Conservation (phyloP, 2,888 invertebrate genomes). For the Mamestra brassicae region DNA sequence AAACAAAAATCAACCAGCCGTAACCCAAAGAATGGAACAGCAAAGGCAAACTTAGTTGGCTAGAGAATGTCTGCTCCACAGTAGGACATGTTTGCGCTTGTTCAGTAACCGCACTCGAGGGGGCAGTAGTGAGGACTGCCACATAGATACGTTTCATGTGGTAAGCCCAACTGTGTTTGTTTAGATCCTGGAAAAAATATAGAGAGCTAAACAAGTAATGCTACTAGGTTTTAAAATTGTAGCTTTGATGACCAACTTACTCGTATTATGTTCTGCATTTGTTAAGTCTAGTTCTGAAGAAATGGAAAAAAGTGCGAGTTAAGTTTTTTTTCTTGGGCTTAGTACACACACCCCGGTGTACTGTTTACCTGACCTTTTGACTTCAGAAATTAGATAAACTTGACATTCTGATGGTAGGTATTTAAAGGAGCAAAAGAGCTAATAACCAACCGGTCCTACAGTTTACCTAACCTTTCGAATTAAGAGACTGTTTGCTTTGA, state of each 20-base stretch:
- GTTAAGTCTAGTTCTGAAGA: background rate
- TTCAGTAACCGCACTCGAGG: slow-evolving; percentile 59
- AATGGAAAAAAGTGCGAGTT: background rate
- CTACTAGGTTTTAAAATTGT: background rate
- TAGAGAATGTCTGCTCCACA: slow-evolving; percentile 34
- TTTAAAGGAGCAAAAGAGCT: background rate
- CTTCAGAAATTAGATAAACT: background rate
- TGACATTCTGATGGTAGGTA: background rate
- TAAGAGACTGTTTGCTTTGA: background rate
- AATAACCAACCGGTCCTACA: background rate
- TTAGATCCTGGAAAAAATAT: slow-evolving; percentile 6
- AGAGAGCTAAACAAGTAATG: background rate
- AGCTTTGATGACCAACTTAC: background rate
- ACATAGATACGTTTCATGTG: slow-evolving; percentile 41
- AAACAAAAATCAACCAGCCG: slow-evolving; percentile 10
- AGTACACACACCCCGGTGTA: background rate
- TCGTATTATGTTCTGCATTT: no score
- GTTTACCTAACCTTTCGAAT: slow-evolving; percentile 1
- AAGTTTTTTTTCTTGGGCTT: background rate
- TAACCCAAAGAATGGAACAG: slow-evolving; percentile 30
- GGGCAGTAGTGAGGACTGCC: slow-evolving; percentile 35
- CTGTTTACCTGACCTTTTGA: background rate
- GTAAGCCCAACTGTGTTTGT: slow-evolving; percentile 37
- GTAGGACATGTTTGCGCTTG: slow-evolving; percentile 53
- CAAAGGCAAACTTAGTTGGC: slow-evolving; percentile 51